Evolutionary conservation across 92 coral and sea anemone species (phyloP).

Genomic region (Epizoanthus stellaris): DNA sequence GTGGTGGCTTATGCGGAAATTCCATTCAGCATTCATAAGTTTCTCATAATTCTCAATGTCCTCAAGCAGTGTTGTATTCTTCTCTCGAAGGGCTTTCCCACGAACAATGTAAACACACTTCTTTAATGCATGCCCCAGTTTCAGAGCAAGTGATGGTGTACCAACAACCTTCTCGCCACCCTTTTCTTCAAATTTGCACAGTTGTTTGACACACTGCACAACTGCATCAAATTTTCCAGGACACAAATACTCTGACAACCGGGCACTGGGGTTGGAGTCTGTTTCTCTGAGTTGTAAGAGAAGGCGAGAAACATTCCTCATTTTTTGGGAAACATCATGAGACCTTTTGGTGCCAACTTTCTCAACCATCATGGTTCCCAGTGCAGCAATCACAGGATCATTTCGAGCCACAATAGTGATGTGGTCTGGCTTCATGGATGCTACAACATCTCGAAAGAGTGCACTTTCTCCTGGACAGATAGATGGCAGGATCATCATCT

Average conservation of each 20-base stretch:
- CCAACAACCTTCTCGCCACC: constrained; percentile 10
- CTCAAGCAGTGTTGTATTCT: constrained; percentile 23
- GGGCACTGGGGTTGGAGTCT: too few species aligned
- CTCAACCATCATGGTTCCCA: constrained; percentile 36
- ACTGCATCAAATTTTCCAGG: too few species aligned
- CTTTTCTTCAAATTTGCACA: too few species aligned
- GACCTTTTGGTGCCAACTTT: constrained; percentile 9
- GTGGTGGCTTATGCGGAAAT: constrained; percentile 33
- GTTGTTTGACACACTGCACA: too few species aligned
- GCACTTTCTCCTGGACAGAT: constrained; percentile 18
- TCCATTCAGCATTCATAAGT: constrained; percentile 57
- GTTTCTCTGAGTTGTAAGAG: too few species aligned
- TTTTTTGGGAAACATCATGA: not conserved
- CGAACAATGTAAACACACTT: constrained; percentile 43
- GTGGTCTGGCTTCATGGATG: constrained; percentile 29
- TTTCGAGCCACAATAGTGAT: constrained; percentile 33
- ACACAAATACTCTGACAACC: too few species aligned
- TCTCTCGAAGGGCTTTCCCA: constrained; percentile 57
- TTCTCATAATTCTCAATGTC: constrained; percentile 48
- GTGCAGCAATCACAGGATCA: constrained; percentile 32
- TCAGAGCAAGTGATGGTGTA: constrained; percentile 32
- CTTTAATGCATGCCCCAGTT: constrained; percentile 44
- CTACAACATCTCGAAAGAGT: constrained; percentile 43
- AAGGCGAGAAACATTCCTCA: too few species aligned
- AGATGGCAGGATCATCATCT: constrained; percentile 2